These are phyloP conservation scores for Chelidonichthys spinosus DNA, from an alignment of 2,797 vertebrate species.

Conservation along the genomic window DNA sequence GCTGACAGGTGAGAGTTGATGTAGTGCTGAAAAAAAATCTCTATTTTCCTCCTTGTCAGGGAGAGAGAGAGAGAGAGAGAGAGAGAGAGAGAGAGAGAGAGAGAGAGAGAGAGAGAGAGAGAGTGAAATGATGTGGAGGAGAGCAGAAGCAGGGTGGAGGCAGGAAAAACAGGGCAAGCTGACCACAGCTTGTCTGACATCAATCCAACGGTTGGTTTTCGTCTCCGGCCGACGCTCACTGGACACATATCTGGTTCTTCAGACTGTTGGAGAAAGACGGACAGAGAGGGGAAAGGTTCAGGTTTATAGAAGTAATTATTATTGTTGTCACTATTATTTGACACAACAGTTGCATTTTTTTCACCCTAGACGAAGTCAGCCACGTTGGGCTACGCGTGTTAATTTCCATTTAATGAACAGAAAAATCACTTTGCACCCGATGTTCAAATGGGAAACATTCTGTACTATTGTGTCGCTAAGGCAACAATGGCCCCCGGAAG, in stretches of 20 bases:
- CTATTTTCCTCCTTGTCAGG: conserved; percentile 33
- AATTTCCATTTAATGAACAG: no score
- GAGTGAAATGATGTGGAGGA: conserved; percentile 38
- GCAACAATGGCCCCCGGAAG: no score
- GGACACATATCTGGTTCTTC: conserved; percentile 87
- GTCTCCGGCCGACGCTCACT: conserved; percentile 76
- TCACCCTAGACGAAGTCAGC: no score
- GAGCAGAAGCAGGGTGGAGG: conserved; percentile 57
- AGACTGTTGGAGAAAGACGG: conserved; percentile 73
- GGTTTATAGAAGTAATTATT: not conserved
- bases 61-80: conserved; percentile 21
- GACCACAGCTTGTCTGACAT: conserved; percentile 87
- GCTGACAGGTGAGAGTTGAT: conserved; percentile 33
- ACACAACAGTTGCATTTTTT: no score
- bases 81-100: conserved; percentile 34
- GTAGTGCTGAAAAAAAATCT: conserved; percentile 27
- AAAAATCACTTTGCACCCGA: no score
- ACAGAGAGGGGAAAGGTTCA: conserved; percentile 10
- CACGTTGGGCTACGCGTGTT: no score
- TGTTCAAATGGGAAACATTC: no score
- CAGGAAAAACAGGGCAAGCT: conserved; percentile 81
- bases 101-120: conserved; percentile 27
- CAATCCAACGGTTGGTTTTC: conserved; percentile 78
- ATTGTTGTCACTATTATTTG: no score
- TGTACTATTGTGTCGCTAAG: no score